Evolutionary conservation across 2,888 invertebrate species (phyloP), one percentile per base, ranked within the genome.

Genomic region (Drosophila kanekoi): DNA sequence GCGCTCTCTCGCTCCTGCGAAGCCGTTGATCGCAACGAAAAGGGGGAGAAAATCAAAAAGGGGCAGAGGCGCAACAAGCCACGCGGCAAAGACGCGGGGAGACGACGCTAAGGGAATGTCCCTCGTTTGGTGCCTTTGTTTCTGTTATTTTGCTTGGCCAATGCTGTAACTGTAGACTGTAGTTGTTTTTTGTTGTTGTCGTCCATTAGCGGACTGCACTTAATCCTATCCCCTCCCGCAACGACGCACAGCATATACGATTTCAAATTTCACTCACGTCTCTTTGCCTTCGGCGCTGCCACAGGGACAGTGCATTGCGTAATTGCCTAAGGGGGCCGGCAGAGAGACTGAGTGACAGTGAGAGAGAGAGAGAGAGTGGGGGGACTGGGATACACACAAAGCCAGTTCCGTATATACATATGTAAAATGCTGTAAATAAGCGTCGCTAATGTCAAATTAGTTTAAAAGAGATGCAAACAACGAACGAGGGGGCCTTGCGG

Each of bases 261-360:
- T 85, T 85, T 87, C 84, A 87, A 77, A 77, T 87, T 76, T 72
- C 61, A 76, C 76, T 76, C 72, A 76, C 77, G 76, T 76, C 59
- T 49, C 53, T 37, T 23, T 67, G 74, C 57, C 45, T 57, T 58
- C 61, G 44, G 63, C 38, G 35, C 32, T 45, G 47, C 20, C 32
- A 53, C 70, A 72, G 73, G 64, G 67, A 74, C 63, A 69, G 66
- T 57, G 78, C 69, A 86, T 87, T 85, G 81, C 87, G 74, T 85
- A 85, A 87, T 77, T 76, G 63, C 23, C n/a, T 14, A 71, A 18
- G 58, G 71, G 54, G 33, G 28, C 28, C 28, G 28, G 28, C 8
- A 28, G 2, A 28, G 18, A 8, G 11, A 11, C 4, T 3, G 35
- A 11, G 1, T 11, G 35, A 35, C 11, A 10, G 35, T 11, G 11